phyloP scores from a whole-genome alignment of 1,140 invertebrate genomes.

The Drosophila kohkoa region DNA sequence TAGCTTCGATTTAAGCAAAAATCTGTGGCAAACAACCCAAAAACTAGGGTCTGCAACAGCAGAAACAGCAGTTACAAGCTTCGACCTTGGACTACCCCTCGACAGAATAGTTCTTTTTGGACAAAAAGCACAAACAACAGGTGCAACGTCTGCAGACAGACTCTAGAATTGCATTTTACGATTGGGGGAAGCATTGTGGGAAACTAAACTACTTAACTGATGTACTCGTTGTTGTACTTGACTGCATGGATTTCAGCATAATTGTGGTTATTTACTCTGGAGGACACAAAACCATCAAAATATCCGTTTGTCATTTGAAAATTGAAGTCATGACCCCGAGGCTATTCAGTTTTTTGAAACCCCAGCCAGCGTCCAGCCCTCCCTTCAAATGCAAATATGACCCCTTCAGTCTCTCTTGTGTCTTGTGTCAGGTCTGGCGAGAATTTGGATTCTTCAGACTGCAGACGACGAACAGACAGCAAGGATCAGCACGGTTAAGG shows the following conservation, averaged over 20 bases:
- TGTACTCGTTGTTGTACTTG: constrained; percentile 1
- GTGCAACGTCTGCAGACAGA: constrained; percentile 38
- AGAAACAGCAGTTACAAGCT: constrained; percentile 22
- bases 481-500: constrained; percentile 26
- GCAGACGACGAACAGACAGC: constrained; percentile 48
- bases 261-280: constrained; percentile 26
- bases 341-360: constrained; percentile 24
- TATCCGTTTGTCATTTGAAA: constrained; percentile 48
- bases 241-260: constrained; percentile 3
- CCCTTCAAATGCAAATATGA: constrained; percentile 63
- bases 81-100: constrained; percentile 63
- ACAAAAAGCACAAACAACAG: constrained; percentile 45
- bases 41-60: constrained; percentile 10
- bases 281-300: constrained; percentile 27
- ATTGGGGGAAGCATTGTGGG: constrained; percentile 41
- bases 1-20: constrained; percentile 59
- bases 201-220: constrained; percentile 33
- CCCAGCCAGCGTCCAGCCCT: neutral
- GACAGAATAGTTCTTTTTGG: constrained; percentile 63
- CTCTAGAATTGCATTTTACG: neutral
- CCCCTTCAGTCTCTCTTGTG: neutral
- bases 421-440: constrained; percentile 19
- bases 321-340: constrained; percentile 72
- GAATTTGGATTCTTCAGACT: constrained; percentile 20
- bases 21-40: constrained; percentile 10